Conservation (phyloP, 2,797 vertebrate species). For the Gouania willdenowi region DNA sequence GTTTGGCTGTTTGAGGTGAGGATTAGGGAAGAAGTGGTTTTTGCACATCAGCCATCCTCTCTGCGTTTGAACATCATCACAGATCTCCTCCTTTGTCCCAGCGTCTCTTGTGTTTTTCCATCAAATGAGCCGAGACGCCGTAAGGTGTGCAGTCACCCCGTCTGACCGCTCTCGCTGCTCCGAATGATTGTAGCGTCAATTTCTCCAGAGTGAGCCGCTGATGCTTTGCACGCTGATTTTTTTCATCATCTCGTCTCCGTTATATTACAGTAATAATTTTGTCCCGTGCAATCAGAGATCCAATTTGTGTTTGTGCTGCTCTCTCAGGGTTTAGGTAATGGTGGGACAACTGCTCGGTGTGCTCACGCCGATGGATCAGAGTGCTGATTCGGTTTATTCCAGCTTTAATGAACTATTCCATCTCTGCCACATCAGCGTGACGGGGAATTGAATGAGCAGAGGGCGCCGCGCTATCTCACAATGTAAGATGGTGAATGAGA, state of each 20-base stretch:
- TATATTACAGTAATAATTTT: constrained; percentile 28
- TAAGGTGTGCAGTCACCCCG: neutral
- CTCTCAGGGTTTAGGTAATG: constrained; percentile 44
- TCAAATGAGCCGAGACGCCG: constrained; percentile 6
- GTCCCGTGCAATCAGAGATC: constrained; percentile 28
- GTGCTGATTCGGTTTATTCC: constrained; percentile 50
- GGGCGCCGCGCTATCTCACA: constrained; percentile 21
- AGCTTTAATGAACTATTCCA: constrained; percentile 61
- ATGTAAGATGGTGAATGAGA: constrained; percentile 41
- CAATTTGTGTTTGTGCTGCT: constrained; percentile 32
- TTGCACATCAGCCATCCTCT: neutral
- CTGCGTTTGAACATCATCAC: constrained; percentile 1
- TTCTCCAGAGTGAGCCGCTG: too few species aligned
- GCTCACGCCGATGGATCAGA: too few species aligned
- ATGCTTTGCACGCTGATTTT: too few species aligned
- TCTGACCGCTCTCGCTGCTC: neutral
- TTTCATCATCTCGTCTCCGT: neutral
- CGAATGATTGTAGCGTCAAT: constrained; percentile 20
- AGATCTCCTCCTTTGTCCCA: constrained; percentile 5
- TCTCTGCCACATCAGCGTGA: constrained; percentile 50
- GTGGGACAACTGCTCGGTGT: constrained; percentile 28
- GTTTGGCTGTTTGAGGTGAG: constrained; percentile 2
- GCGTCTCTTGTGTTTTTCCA: constrained; percentile 12
- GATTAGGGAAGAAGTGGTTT: neutral
- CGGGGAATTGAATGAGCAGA: constrained; percentile 40